These are phyloP conservation scores for Habroteleia sp. DNA, from an alignment of 2,888 invertebrate species.

Conservation along the genomic window DNA sequence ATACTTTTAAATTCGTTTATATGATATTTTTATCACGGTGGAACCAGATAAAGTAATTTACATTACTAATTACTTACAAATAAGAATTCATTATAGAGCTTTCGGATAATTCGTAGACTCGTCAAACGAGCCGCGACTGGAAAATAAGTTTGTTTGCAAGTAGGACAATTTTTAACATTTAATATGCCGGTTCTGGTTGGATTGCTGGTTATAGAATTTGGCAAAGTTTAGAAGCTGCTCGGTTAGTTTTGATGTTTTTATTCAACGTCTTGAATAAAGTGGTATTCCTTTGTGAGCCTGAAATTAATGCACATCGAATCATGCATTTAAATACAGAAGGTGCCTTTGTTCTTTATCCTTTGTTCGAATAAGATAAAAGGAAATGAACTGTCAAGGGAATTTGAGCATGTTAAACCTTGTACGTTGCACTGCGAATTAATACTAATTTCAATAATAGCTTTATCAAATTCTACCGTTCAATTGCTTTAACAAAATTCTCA, in stretches of 20 bases:
- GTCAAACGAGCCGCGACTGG: constrained; percentile 11
- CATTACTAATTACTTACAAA: constrained; percentile 9
- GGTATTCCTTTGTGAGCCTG: constrained; percentile 19
- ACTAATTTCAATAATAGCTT: too few relatives aligned
- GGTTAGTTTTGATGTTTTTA: constrained; percentile 1
- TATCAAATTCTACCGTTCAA: too few relatives aligned
- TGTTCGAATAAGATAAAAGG: constrained; percentile 38
- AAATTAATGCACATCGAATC: constrained; percentile 46
- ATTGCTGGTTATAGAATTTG: constrained; percentile 13
- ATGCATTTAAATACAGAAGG: constrained; percentile 44
- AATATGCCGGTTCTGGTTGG: background rate
- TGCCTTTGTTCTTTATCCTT: constrained; percentile 40
- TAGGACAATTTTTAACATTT: constrained; percentile 14
- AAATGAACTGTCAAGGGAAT: constrained; percentile 4
- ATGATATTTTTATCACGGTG: too few relatives aligned
- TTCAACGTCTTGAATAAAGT: constrained; percentile 18
- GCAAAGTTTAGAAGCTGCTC: background rate
- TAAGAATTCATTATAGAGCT: background rate
- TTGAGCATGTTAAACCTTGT: background rate
- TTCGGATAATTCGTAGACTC: constrained; percentile 19
- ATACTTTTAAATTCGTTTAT: too few relatives aligned
- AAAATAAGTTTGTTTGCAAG: constrained; percentile 26
- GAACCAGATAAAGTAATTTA: constrained; percentile 14
- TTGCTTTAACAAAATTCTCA: too few relatives aligned
- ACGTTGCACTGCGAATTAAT: too few relatives aligned